Evolutionary conservation across 2,797 vertebrate genomes (phyloP).

Genomic region (Coracias cyanogaster): DNA sequence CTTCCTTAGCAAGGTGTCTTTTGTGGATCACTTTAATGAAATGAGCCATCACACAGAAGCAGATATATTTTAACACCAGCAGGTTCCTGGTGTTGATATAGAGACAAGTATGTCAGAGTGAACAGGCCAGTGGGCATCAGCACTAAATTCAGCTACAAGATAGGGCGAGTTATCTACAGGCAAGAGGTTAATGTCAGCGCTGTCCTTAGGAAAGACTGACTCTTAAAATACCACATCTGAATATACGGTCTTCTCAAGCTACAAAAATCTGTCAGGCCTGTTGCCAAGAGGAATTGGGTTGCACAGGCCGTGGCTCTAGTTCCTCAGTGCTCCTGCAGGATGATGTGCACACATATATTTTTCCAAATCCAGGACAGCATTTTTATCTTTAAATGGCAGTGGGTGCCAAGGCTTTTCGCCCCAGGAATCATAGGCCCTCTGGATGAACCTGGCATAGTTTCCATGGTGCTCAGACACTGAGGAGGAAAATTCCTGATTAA

Average conservation of each 20-base stretch:
- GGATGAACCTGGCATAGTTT: not conserved
- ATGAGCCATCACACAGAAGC: not conserved
- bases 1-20: not conserved
- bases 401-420: not conserved
- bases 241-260: conserved; percentile 36
- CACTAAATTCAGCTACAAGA: conserved; percentile 2
- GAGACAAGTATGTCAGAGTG: not conserved
- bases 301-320: conserved; percentile 3
- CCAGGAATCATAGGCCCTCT: not conserved
- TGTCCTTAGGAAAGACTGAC: conserved; percentile 28
- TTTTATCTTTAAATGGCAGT: not conserved
- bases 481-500: not conserved
- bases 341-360: not conserved
- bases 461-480: not conserved
- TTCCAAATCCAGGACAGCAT: not conserved
- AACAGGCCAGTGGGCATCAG: not conserved
- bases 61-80: not conserved
- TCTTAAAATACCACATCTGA: conserved; percentile 59
- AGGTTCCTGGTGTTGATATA: not conserved
- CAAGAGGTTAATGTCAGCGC: conserved; percentile 49
- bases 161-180: not conserved
- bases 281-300: conserved; percentile 49
- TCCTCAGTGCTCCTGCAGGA: not conserved
- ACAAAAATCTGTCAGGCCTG: conserved; percentile 45
- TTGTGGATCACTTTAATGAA: not conserved